These are phyloP conservation scores for Gallirallus australis DNA, from an alignment of 2,797 vertebrate genomes.

Conservation along the genomic window DNA sequence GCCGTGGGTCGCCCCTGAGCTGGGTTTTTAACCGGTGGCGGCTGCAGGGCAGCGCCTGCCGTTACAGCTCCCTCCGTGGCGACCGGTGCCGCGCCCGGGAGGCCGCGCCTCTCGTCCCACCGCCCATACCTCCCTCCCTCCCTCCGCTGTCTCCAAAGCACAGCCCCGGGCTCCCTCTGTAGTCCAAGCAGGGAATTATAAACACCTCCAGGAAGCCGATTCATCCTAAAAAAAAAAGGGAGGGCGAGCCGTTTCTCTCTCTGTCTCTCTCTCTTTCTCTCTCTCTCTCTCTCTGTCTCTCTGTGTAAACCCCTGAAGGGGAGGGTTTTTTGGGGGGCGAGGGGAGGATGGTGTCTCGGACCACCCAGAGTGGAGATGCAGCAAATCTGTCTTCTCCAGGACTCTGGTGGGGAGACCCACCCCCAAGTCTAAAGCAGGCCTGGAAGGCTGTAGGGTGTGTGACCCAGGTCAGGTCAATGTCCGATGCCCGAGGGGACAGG, in stretches of 20 bases:
- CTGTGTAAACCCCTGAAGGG: fast-evolving
- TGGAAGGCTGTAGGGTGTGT: not conserved
- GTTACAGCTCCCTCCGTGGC: too few relatives aligned
- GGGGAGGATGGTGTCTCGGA: too few relatives aligned
- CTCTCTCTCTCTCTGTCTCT: fast-evolving
- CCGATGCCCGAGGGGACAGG: not conserved
- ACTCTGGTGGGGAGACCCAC: not conserved
- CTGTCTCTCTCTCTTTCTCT: fast-evolving
- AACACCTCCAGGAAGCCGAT: fast-evolving
- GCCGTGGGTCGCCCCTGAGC: fast-evolving
- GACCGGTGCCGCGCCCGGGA: not conserved
- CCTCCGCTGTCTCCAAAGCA: not conserved
- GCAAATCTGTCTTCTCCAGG: not conserved
- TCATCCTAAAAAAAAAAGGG: fast-evolving
- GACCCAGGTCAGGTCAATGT: not conserved
- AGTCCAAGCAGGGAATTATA: not conserved
- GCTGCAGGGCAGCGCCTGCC: not conserved
- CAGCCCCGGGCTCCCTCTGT: conserved; percentile 61
- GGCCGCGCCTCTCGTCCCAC: not conserved
- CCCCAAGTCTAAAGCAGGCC: not conserved
- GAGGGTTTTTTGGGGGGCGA: too few relatives aligned
- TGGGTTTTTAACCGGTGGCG: fast-evolving
- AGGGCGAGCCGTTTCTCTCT: fast-evolving
- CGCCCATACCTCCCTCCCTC: fast-evolving
- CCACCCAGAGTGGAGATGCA: fast-evolving